Conservation (phyloP, 2,888 invertebrate species). For the Dolomedes plantarius region DNA sequence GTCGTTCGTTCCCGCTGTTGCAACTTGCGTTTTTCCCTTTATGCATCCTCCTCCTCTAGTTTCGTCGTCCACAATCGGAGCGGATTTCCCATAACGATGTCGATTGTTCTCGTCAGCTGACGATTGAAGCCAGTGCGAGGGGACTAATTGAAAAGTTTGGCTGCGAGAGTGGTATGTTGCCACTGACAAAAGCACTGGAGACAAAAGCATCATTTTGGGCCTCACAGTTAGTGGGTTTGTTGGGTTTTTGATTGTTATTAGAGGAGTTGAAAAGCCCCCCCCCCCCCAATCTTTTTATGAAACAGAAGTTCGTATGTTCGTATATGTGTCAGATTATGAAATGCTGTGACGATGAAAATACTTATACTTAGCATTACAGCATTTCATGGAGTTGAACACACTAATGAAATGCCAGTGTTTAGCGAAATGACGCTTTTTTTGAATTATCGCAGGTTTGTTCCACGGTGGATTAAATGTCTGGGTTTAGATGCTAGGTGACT, state of each 20-base stretch:
- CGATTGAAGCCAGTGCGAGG: not conserved
- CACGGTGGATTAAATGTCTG: no score
- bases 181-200: not conserved
- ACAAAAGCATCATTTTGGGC: not conserved
- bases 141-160: slow-evolving; percentile 16
- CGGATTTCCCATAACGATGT: slow-evolving; percentile 18
- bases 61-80: slow-evolving; percentile 9
- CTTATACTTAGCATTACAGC: no score
- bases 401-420: no score
- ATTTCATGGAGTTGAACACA: no score
- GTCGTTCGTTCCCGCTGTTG: slow-evolving; percentile 7
- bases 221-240: not conserved
- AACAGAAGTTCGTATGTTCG: not conserved
- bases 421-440: no score
- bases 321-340: not conserved
- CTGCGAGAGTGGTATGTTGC: not conserved
- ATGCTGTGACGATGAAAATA: no score
- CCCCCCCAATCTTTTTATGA: not conserved
- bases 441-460: no score
- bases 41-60: not conserved
- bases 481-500: no score
- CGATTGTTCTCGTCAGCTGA: slow-evolving; percentile 15
- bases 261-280: not conserved
- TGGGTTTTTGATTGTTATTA: not conserved
- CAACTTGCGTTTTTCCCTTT: slow-evolving; percentile 12